Percentiles rank a stretch among this genome's conserved stretches.
Conservation (phyloP, 1,140 invertebrate species). For the Melipona quadrifasciata region DNA sequence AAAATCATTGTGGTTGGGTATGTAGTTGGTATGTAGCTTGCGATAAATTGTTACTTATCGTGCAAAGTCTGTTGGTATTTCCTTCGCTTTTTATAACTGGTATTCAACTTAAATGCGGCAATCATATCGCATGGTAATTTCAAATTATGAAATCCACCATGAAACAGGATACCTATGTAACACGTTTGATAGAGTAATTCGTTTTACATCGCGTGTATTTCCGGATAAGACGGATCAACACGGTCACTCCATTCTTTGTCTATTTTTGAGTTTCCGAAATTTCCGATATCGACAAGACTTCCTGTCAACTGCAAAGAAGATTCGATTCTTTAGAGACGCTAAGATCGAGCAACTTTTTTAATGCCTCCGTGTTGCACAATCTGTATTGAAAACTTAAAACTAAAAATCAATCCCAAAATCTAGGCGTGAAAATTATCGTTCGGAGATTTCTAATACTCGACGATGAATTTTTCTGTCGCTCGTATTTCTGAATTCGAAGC, state of each 20-base stretch:
- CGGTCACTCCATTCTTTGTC: neutral
- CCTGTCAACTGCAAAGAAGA: neutral
- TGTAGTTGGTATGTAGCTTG: too few relatives aligned
- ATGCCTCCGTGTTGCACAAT: neutral
- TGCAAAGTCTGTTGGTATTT: neutral
- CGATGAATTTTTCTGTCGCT: too few relatives aligned
- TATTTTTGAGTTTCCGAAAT: neutral
- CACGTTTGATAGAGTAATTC: neutral
- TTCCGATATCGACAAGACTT: neutral
- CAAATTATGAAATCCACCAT: neutral
- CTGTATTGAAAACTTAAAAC: too few relatives aligned
- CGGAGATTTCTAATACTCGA: too few relatives aligned
- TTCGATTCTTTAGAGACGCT: neutral
- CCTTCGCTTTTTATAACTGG: neutral
- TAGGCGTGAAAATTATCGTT: neutral
- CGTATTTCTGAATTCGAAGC: too few relatives aligned
- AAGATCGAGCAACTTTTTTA: neutral
- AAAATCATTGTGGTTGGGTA: neutral
- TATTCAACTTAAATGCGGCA: neutral
- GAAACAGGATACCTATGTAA: neutral
- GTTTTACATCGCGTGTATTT: neutral
- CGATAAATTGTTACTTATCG: neutral
- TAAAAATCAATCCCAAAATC: neutral
- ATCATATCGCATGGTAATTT: neutral
- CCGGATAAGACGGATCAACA: neutral